A percentile compares a stretch with the other conserved stretches of the same genome.
Evolutionary conservation across 2,113 vertebrate species (phyloP).

Genomic region (Ammodytes marinus): DNA sequence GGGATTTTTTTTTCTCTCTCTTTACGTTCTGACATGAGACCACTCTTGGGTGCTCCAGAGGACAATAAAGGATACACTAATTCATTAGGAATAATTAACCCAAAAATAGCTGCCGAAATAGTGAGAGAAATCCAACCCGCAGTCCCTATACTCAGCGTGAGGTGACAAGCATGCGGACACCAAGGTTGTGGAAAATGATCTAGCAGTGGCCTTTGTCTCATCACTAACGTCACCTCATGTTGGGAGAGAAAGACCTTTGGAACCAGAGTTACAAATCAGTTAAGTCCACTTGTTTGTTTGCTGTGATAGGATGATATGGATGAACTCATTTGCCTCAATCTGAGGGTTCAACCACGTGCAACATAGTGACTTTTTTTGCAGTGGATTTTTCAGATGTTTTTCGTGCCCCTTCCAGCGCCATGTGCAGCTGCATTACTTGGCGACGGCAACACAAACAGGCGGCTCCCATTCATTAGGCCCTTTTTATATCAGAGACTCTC

Average conservation of each 20-base stretch:
- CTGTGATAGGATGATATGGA: slow-evolving; percentile 50
- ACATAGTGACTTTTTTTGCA: slow-evolving; percentile 39
- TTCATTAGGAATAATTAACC: slow-evolving; percentile 82
- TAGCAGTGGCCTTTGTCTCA: slow-evolving; percentile 17
- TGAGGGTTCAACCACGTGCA: slow-evolving; percentile 51
- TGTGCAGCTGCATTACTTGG: slow-evolving; percentile 82
- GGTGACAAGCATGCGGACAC: slow-evolving; percentile 10
- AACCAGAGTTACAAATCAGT: slow-evolving; percentile 41
- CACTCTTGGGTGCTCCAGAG: slow-evolving; percentile 70
- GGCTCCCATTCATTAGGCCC: slow-evolving; percentile 81
- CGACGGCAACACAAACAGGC: slow-evolving; percentile 79
- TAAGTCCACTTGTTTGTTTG: slow-evolving; percentile 61
- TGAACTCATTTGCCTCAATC: slow-evolving; percentile 59
- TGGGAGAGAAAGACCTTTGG: slow-evolving; percentile 39
- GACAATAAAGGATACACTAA: slow-evolving; percentile 79
- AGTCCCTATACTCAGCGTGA: slow-evolving; percentile 21
- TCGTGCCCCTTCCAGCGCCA: slow-evolving; percentile 66
- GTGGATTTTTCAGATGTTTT: slow-evolving; percentile 47
- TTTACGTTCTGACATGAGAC: slow-evolving; percentile 47
- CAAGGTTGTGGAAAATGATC: slow-evolving; percentile 37
- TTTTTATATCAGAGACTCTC: slow-evolving; percentile 80
- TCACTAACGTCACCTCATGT: slow-evolving; percentile 49
- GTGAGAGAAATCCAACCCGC: slow-evolving; percentile 34
- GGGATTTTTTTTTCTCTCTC: slow-evolving; percentile 19
- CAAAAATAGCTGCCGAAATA: slow-evolving; percentile 62